Evolutionary conservation across 2,113 vertebrate genomes (phyloP), one percentile per base, ranked within the genome.

Genomic region (Ellobius talpinus): DNA sequence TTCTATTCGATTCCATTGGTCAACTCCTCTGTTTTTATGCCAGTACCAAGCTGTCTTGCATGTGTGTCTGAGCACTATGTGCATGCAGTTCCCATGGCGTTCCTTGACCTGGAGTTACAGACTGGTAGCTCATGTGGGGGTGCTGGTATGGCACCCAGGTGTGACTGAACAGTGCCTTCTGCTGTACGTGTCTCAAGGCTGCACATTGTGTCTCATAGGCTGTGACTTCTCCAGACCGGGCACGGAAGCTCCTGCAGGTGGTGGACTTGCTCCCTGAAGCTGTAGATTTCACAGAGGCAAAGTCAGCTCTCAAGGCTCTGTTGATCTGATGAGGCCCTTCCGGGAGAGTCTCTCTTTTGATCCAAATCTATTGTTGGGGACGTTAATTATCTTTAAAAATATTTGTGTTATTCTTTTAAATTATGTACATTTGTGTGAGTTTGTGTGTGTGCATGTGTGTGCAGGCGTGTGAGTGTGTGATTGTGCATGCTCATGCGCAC

Each of bases 91-190:
- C 39, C 58, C 12, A 4, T 65, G 14, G 8, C 0, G 24, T 16
- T 5, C 81, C 3, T 84, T 26, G 24, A 29, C 4, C 55, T 29
- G 8, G 81, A 45, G 39, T 42, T 63, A 3, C n/a, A 63, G 24
- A 31, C 4, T 63, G 55, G 29, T 42, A 84, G 58, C 24, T 0
- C 0, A 26, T 1, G 4, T 1, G 3, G 26, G 23, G 58, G 7
- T 82, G 23, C 36, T 82, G 12, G 33, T 21, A 7, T 39, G 3
- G 52, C 24, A 39, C 3, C 5, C 36, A 39, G 78, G 36, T 82
- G 3, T n/a, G 39, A 13, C 26, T 84, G 58, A 94, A 26, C 77
- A 52, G 1, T 2, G 7, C 87, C 33, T 86, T 58, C 50, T 6
- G 5, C 3, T 90, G 45, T 55, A 16, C 1, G 9, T 29, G 5